Evolutionary conservation across 2,888 invertebrate species (phyloP), one percentile per base, ranked within the genome.

Genomic region (Enoplolaimus lenunculus): DNA sequence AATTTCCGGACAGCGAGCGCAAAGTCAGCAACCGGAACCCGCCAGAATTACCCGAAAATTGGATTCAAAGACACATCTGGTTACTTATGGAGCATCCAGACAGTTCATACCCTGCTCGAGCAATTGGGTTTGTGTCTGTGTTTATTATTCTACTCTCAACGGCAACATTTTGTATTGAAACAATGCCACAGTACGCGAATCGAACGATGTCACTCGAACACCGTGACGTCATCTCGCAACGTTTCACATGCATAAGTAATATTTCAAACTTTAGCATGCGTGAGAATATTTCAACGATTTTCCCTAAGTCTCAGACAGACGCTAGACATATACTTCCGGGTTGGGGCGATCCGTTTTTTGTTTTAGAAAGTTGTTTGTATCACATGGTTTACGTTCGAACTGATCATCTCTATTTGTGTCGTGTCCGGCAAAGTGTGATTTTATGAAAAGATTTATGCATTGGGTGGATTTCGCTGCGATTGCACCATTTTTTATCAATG

Each of bases 101-200:
- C 86, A 93, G 93, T 86, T 95, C 94, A 81, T 93, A 94, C 85
- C 91, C 93, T 82, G 95, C 95, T 81, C 89, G 95, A 81, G 90
- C 94, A 80, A 93, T 97, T 84, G 97, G 95, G 83, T 95, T 97
- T 86, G 93, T 95, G 85, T 95, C 94, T 82, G 95, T 97, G 83
- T 90, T 93, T 86, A 93, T 97, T 84, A 97, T 97, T 84, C 87
- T 97, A 81, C 87, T 95, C 81, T 95, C 95, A 83, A 97, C 97
- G 85, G 93, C 95, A 84, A 95, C 95, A 85, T 97, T 97, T 87
- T 97, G 97, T 86, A 87, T 97, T 85, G 97, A 97, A 86, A 97
- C 95, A 82, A 88, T 97, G 83, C 95, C 95, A 78, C 75, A 75
- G 64, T n/a, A n/a, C n/a, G n/a, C n/a, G n/a, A n/a, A n/a, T n/a